Percentiles rank a stretch among this genome's conserved stretches.
Evolutionary conservation across 2,888 invertebrate species (phyloP).

Genomic region (Chirona hameri): DNA sequence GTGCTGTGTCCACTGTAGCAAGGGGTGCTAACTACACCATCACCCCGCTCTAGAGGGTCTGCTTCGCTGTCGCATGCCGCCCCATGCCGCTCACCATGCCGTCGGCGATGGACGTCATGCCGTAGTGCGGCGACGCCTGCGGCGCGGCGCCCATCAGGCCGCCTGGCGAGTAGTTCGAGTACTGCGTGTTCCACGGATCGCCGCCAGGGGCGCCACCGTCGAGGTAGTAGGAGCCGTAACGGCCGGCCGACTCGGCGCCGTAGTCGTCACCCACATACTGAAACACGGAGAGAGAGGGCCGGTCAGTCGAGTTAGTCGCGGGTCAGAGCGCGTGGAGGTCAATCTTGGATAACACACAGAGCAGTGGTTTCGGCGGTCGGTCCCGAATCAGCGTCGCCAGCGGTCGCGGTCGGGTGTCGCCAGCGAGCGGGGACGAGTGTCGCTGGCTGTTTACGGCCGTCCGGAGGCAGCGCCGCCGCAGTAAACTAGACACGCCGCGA

Average conservation of each 20-base stretch:
- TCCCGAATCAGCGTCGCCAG: too few relatives aligned
- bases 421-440: too few relatives aligned
- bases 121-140: conserved; percentile 24
- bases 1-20: too few relatives aligned
- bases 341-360: background rate
- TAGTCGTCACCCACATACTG: conserved; percentile 22
- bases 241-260: background rate
- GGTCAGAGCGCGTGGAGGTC: background rate
- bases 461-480: background rate
- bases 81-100: background rate
- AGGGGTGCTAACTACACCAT: background rate
- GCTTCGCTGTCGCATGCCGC: background rate
- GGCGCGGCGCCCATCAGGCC: conserved; percentile 3
- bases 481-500: conserved; percentile 22
- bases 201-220: conserved; percentile 23
- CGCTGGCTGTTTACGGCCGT: background rate
- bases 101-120: background rate
- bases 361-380: too few relatives aligned
- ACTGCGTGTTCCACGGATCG: conserved; percentile 25
- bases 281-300: background rate
- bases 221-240: conserved; percentile 10
- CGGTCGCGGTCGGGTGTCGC: too few relatives aligned
- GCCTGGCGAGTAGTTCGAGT: conserved; percentile 10
- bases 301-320: background rate
- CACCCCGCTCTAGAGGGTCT: background rate